A percentile compares a stretch with the other conserved stretches of the same genome.
phyloP scores from a whole-genome alignment of 2,113 vertebrate genomes.

The Pipa parva region DNA sequence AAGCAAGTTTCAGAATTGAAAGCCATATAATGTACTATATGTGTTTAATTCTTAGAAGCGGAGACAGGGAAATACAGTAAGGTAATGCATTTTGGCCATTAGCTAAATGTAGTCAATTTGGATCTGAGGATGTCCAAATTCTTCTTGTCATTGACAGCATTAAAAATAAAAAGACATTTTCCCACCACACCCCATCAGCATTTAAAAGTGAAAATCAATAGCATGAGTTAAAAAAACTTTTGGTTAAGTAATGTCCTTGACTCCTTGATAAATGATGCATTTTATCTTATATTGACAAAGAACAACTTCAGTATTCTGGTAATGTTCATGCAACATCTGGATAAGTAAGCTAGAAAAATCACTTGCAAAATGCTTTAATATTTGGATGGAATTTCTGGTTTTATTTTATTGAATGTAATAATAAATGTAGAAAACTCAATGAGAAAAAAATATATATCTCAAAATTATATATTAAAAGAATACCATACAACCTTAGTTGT shows the following conservation, averaged over 20 bases:
- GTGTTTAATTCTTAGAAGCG: neutral
- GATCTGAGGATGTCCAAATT: neutral
- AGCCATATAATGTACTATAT: too few relatives aligned
- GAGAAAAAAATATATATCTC: too few relatives aligned
- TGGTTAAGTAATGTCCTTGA: constrained; percentile 19
- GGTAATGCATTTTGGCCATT: constrained; percentile 7
- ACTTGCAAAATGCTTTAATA: constrained; percentile 9
- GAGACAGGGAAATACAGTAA: neutral
- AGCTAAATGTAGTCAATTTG: constrained; percentile 14
- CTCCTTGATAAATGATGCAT: constrained; percentile 21
- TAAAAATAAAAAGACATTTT: neutral
- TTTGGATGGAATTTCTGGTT: neutral
- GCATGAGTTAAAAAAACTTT: constrained; percentile 12
- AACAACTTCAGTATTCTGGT: constrained; percentile 37
- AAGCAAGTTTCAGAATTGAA: too few relatives aligned
- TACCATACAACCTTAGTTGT: too few relatives aligned
- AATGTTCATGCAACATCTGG: constrained; percentile 12
- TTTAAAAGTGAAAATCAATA: constrained; percentile 39
- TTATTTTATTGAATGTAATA: neutral
- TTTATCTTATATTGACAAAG: neutral
- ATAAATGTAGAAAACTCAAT: too few relatives aligned
- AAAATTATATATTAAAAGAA: too few relatives aligned
- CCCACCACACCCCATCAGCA: constrained; percentile 25
- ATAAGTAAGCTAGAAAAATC: constrained; percentile 25
- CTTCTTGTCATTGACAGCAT: neutral